These are phyloP conservation scores for Parazoanthus atlanticus DNA, from an alignment of 92 coral and sea anemone species.

Conservation along the genomic window DNA sequence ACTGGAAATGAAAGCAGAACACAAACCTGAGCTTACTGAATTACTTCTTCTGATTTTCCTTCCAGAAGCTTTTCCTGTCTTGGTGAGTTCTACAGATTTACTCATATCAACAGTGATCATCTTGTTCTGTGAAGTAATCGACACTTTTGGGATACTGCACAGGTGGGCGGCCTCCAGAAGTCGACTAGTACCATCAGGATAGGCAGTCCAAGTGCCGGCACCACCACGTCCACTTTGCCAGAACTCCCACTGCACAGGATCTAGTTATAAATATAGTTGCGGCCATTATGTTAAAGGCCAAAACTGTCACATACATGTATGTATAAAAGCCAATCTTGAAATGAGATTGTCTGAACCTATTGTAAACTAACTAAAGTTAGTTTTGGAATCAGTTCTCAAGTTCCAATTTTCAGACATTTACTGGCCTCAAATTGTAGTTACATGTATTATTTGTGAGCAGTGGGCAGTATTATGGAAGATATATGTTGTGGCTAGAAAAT, in stretches of 20 bases:
- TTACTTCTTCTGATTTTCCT: conserved; percentile 68
- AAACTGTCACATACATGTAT: neutral
- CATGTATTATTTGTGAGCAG: too few relatives aligned
- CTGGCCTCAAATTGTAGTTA: too few relatives aligned
- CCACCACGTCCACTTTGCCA: conserved; percentile 76
- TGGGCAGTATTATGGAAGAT: too few relatives aligned
- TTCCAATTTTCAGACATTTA: too few relatives aligned
- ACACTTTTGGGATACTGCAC: conserved; percentile 60
- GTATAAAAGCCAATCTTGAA: too few relatives aligned
- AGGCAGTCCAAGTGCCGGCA: conserved; percentile 72
- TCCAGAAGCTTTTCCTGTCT: conserved; percentile 66
- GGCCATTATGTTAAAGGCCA: too few relatives aligned
- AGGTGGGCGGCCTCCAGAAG: conserved; percentile 80
- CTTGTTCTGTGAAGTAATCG: conserved; percentile 64
- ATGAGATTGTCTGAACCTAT: too few relatives aligned
- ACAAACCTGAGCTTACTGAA: conserved; percentile 65
- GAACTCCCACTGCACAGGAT: conserved; percentile 53
- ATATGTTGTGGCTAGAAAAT: too few relatives aligned
- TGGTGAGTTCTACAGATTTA: conserved; percentile 51
- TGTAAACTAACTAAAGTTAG: too few relatives aligned
- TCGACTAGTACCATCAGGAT: conserved; percentile 63
- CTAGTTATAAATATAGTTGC: neutral
- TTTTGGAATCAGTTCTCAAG: too few relatives aligned
- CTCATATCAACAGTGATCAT: conserved; percentile 60
- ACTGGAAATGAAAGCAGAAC: neutral